Base-by-base conservation (phyloP, 2,113 vertebrate species). In the Australoheros scitulus region DNA sequence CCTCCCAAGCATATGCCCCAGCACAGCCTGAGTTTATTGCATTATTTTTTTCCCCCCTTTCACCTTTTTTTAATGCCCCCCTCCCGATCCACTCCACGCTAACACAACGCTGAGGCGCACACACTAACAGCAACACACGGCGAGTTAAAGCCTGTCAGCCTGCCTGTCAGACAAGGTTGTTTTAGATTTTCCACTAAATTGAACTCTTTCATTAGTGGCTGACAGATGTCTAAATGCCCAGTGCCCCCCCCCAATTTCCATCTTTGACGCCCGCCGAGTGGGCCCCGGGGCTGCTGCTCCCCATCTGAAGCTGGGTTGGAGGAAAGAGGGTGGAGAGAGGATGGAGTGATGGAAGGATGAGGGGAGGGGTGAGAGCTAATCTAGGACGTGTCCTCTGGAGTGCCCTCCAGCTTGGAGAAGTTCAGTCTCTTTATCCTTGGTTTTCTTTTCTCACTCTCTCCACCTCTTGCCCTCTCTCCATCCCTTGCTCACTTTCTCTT, bases 151-250 rank as follows among this genome's bases (percentile, higher is more conserved):
- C 88, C 89, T 89, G 90, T 93, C 90, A 89, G 89, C 76, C 77
- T 36, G 81, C 92, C 91, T 83, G 84, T 91, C 88, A 92, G 92
- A 92, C 90, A 86, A 91, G 91, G 92, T 93, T 94, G 93, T 94
- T 88, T 91, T 84, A 95, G 86, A 93, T 93, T 94, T 95, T 94
- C 93, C 94, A 90, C 90, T 92, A 94, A 95, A 95, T 94, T 93
- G 93, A 94, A 93, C 86, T 92, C 92, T 94, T 94, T 95, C 94
- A 95, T 96, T 93, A 94, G 93, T 15, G 87, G 88, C 91, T 93
- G 93, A 94, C 94, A 94, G 92, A 93, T 94, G 92, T 92, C 88
- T 91, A 92, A 93, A 94, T 88, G 92, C 84, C 88, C 84, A 24
- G n/a, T 76, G 82, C 83, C 76, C 26, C 58, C 4, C 26, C 58